Evolutionary conservation across 1,140 invertebrate genomes (phyloP), one percentile per base, ranked within the genome.

Genomic region (Euglossa dilemma): DNA sequence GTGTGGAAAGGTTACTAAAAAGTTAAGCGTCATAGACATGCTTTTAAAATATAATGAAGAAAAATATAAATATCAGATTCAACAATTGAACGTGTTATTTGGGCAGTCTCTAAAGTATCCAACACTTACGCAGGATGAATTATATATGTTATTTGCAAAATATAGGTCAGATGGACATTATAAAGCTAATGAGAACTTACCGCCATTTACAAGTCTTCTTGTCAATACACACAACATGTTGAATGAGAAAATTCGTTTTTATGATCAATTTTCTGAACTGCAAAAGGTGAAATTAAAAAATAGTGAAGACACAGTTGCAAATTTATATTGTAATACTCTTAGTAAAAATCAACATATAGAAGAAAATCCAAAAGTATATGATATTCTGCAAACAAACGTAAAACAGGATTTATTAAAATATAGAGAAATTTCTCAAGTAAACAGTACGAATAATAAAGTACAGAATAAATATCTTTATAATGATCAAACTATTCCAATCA

Each of bases 131-230:
- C 54, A 59, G 18, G 47, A 67, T 11, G 80, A 83, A 43, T 63
- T 83, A 20, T 61, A 61, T 25, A 25, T 70, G 6, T 54, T 83
- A n/a, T 78, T 61, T 23, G 6, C 25, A 18, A 83, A 83, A 70
- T 83, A 83, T 47, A 83, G 78, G 25, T 59, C 20, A 1, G 80
- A 83, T 70, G 74, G 74, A 23, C 80, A 83, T 70, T 83, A 61
- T 23, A 52, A 47, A 77, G 18, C 23, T 7, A 78, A 69, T 45
- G 25, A 52, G 7, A 63, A 43, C 18, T 78, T 78, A 36, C 64
- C 73, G 63, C 6, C 47, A 18, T 54, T 70, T 83, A 23, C 52
- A 4, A 56, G 6, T 43, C 16, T 63, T 5, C 7, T 25, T n/a
- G 9, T 36, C 11, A 47, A 45, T 7, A 23, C 28, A 20, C 16